Evolutionary conservation across 1,140 invertebrate species (phyloP).

Genomic region (Tribolium madens): DNA sequence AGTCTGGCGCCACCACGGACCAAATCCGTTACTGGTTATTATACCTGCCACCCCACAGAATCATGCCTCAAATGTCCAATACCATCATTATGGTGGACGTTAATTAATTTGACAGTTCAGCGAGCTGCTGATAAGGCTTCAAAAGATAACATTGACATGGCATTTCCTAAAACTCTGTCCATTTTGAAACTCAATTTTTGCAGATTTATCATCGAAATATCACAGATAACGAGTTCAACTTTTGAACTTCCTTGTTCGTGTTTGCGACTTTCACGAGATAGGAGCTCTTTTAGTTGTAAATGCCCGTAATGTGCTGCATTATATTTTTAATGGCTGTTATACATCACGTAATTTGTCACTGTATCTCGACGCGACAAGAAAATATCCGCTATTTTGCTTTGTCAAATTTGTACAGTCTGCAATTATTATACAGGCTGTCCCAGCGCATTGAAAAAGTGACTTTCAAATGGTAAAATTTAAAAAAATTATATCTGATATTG

Average conservation of each 20-base stretch:
- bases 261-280: slow-evolving; percentile 46
- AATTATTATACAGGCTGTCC: neutral
- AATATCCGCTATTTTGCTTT: slow-evolving; percentile 15
- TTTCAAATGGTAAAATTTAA: too few relatives aligned
- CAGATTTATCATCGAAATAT: slow-evolving; percentile 42
- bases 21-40: slow-evolving; percentile 21
- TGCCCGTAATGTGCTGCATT: slow-evolving; percentile 39
- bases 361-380: slow-evolving; percentile 11
- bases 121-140: neutral
- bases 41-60: slow-evolving; percentile 34
- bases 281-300: slow-evolving; percentile 43
- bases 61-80: slow-evolving; percentile 21
- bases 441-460: too few relatives aligned
- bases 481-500: too few relatives aligned
- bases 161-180: neutral
- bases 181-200: neutral
- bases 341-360: slow-evolving; percentile 45
- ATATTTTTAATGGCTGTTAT: slow-evolving; percentile 45
- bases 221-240: slow-evolving; percentile 44
- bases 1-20: slow-evolving; percentile 53
- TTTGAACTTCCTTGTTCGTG: slow-evolving; percentile 46
- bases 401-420: slow-evolving; percentile 1
- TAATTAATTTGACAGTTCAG: slow-evolving; percentile 30
- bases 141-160: slow-evolving; percentile 12
- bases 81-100: slow-evolving; percentile 13